A percentile compares a stretch with the other conserved stretches of the same genome.
phyloP scores from a whole-genome alignment of 2,113 vertebrate species.

The Vulpes ferrilata region DNA sequence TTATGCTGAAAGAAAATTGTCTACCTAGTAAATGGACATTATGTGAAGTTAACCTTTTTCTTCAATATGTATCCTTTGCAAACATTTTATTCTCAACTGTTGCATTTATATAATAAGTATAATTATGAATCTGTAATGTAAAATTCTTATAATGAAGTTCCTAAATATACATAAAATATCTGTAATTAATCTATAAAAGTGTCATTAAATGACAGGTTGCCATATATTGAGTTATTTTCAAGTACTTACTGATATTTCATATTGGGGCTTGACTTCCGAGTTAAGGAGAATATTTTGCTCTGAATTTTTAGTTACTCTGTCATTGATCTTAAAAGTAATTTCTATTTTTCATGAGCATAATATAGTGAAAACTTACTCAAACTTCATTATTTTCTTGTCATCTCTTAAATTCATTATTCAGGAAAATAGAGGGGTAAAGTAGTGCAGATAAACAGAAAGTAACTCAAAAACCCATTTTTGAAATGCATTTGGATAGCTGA shows the following conservation, averaged over 20 bases:
- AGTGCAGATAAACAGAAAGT: conserved; percentile 29
- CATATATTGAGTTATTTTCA: conserved; percentile 27
- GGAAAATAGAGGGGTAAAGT: not conserved
- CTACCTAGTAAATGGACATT: not conserved
- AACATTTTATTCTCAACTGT: not conserved
- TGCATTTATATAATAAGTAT: not conserved
- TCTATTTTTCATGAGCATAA: conserved; percentile 27
- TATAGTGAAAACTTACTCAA: conserved; percentile 9
- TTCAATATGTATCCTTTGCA: not conserved
- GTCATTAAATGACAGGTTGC: not conserved
- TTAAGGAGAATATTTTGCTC: not conserved
- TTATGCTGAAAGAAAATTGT: not conserved
- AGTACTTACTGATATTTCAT: not conserved
- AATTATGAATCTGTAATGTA: not conserved
- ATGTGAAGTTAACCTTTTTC: conserved; percentile 4
- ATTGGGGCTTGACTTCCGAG: not conserved
- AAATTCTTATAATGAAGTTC: not conserved
- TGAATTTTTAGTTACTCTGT: not conserved
- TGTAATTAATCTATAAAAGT: not conserved
- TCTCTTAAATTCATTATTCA: not conserved
- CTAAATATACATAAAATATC: not conserved
- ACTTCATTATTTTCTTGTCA: not conserved
- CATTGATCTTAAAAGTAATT: not conserved
- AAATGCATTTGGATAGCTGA: not conserved
- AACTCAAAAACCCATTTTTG: not conserved